A percentile compares a stretch with the other conserved stretches of the same genome.
Conservation (phyloP, 2,888 invertebrate genomes). For the Bimastos eiseni region DNA sequence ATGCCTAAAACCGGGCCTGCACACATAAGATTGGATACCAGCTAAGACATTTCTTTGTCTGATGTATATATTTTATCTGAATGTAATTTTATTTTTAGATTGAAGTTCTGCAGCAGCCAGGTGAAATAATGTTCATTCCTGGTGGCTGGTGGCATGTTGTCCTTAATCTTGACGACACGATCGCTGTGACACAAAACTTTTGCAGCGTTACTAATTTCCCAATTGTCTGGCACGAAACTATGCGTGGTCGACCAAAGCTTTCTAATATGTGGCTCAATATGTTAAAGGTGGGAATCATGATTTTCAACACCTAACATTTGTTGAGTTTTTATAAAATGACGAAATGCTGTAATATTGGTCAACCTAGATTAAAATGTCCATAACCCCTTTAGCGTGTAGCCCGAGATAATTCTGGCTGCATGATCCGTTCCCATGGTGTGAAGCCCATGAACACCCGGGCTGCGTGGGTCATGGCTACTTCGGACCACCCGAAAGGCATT, state of each 20-base stretch:
- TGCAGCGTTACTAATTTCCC: slow-evolving; percentile 87
- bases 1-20: too few relatives aligned
- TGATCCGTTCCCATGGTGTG: too few relatives aligned
- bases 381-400: too few relatives aligned
- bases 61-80: neutral
- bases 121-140: slow-evolving; percentile 96
- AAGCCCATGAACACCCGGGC: too few relatives aligned
- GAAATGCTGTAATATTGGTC: too few relatives aligned
- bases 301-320: neutral
- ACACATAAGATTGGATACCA: too few relatives aligned
- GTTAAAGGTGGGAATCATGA: slow-evolving; percentile 25
- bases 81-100: slow-evolving; percentile 66
- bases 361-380: too few relatives aligned
- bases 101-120: slow-evolving; percentile 91
- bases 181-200: slow-evolving; percentile 98
- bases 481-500: too few relatives aligned
- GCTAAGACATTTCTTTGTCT: neutral
- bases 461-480: too few relatives aligned
- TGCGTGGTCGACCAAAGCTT: slow-evolving; percentile 69
- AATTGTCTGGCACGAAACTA: slow-evolving; percentile 95
- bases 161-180: slow-evolving; percentile 89
- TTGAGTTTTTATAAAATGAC: too few relatives aligned
- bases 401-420: too few relatives aligned
- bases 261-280: slow-evolving; percentile 29
- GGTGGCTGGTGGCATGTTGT: slow-evolving; percentile 99